Percentiles rank a stretch among this genome's conserved stretches.
These are phyloP conservation scores for Drosophila pseudoananassae DNA, from an alignment of 1,140 invertebrate genomes.

Conservation along the genomic window DNA sequence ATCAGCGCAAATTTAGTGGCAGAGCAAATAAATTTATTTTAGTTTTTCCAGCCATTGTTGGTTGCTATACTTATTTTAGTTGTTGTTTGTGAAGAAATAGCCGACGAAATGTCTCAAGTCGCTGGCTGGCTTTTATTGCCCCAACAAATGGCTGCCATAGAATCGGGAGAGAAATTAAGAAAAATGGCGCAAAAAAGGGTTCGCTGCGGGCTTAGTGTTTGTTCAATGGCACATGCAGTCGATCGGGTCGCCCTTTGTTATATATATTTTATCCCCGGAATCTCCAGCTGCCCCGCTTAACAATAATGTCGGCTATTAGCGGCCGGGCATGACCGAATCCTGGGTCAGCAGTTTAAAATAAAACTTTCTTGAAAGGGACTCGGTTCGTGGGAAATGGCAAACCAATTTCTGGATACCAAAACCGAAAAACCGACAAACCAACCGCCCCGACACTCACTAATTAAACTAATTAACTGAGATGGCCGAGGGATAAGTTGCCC, in stretches of 20 bases:
- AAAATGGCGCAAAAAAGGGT: conserved; percentile 75
- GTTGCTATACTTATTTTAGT: conserved; percentile 5
- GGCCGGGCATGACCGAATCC: conserved; percentile 28
- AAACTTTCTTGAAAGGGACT: conserved; percentile 57
- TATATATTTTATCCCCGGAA: conserved; percentile 1
- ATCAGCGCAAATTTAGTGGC: conserved; percentile 82
- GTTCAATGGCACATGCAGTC: conserved; percentile 78
- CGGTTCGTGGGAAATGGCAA: conserved; percentile 35
- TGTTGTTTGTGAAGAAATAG: conserved; percentile 4
- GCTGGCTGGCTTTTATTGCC: conserved; percentile 69
- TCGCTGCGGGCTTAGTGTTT: conserved; percentile 58
- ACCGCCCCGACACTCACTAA: conserved; percentile 57
- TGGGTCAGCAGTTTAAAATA: conserved; percentile 54
- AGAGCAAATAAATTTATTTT: conserved; percentile 81
- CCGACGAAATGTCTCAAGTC: conserved; percentile 74
- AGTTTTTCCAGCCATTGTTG: conserved; percentile 55
- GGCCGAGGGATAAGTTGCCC: conserved; percentile 37
- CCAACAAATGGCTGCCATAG: conserved; percentile 51
- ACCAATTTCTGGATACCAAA: conserved; percentile 39
- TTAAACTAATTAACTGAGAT: conserved; percentile 74
- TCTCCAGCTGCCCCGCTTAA: conserved; percentile 2
- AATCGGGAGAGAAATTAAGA: conserved; percentile 65
- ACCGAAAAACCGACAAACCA: conserved; percentile 28
- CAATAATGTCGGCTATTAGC: conserved; percentile 75
- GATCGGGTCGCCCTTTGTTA: conserved; percentile 59